Percentiles rank a stretch among this genome's conserved stretches.
phyloP scores from a whole-genome alignment of 1,140 invertebrate species.

The Eupeodes corollae region DNA sequence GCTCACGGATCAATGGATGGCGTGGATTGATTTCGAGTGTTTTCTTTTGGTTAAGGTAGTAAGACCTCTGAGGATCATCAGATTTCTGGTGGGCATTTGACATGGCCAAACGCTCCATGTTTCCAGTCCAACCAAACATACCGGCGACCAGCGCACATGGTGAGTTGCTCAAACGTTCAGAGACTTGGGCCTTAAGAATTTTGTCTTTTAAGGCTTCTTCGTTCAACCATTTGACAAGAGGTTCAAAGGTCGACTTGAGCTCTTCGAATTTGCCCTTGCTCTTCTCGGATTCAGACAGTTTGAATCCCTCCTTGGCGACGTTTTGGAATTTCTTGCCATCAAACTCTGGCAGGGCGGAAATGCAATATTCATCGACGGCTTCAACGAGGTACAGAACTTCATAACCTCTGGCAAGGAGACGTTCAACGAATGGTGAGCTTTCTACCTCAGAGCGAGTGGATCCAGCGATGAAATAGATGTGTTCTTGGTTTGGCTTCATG shows the following conservation, averaged over 20 bases:
- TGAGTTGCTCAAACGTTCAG: conserved; percentile 81
- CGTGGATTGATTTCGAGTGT: conserved; percentile 94
- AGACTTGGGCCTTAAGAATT: conserved; percentile 73
- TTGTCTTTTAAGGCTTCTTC: conserved; percentile 77
- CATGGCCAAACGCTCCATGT: conserved; percentile 94
- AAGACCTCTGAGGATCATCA: conserved; percentile 80
- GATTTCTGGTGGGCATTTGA: conserved; percentile 96
- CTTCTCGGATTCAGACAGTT: conserved; percentile 71
- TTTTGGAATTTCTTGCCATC: conserved; percentile 99
- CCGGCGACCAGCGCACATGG: conserved; percentile 95
- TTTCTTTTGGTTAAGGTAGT: conserved; percentile 95
- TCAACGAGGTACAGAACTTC: conserved; percentile 94
- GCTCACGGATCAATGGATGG: conserved; percentile 89
- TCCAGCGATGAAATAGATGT: conserved; percentile 96
- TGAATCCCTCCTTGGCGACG: conserved; percentile 96
- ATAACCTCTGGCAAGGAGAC: conserved; percentile 85
- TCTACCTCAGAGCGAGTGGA: conserved; percentile 75
- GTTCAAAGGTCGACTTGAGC: conserved; percentile 74
- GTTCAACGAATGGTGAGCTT: conserved; percentile 91
- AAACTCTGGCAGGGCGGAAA: conserved; percentile 95
- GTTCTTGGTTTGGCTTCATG: conserved; percentile 95
- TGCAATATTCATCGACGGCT: conserved; percentile 96
- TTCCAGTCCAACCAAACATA: conserved; percentile 96
- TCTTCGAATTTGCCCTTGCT: conserved; percentile 74
- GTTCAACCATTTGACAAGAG: conserved; percentile 82